phyloP scores from a whole-genome alignment of 2,797 vertebrate species.

The Oreochromis mossambicus region DNA sequence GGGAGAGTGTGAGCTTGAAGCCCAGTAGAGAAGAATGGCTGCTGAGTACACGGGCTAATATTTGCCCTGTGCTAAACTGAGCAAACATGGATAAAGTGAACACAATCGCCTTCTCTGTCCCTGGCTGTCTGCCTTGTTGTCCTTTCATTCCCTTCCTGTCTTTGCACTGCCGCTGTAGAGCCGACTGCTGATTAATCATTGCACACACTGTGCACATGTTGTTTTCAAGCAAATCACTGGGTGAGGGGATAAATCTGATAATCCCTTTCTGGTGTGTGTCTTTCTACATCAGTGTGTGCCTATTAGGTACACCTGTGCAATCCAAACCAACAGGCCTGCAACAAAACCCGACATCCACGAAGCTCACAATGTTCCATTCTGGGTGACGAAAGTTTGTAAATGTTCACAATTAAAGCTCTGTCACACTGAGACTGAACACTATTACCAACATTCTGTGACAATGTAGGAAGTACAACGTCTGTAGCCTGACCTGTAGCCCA shows the following conservation, averaged over 20 bases:
- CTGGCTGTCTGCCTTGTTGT: constrained; percentile 58
- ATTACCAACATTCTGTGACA: neutral
- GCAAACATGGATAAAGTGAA: constrained; percentile 69
- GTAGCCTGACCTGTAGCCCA: neutral
- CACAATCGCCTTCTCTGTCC: constrained; percentile 54
- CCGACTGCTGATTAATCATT: constrained; percentile 14
- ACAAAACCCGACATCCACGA: neutral
- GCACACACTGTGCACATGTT: neutral
- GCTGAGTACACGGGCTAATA: constrained; percentile 60
- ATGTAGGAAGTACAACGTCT: neutral
- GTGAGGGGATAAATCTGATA: constrained; percentile 43
- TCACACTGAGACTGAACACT: neutral
- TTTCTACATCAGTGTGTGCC: constrained; percentile 17
- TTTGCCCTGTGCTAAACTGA: constrained; percentile 67
- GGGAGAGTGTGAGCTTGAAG: constrained; percentile 25
- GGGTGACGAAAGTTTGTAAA: neutral
- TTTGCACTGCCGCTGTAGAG: constrained; percentile 9
- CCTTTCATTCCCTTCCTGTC: constrained; percentile 47
- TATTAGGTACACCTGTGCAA: constrained; percentile 46
- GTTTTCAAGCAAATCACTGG: constrained; percentile 27
- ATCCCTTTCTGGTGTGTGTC: constrained; percentile 28
- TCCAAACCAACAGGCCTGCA: neutral
- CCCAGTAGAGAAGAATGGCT: constrained; percentile 54
- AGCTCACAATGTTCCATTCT: neutral
- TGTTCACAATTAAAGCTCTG: neutral